Evolutionary conservation across 2,888 invertebrate genomes (phyloP).

Genomic region (Antheraea assamensis): DNA sequence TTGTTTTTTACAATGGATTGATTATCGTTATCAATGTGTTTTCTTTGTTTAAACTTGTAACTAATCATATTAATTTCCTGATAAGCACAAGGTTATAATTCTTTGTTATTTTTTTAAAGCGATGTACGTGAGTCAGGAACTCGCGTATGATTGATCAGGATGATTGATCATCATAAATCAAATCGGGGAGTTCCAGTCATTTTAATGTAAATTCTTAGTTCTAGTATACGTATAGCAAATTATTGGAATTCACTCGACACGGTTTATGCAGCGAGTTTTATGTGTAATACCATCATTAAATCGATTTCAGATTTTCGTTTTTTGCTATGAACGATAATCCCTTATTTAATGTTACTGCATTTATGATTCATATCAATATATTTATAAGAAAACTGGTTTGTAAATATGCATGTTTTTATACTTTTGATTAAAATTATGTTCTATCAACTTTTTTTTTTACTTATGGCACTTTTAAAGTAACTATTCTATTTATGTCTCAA

Average conservation of each 20-base stretch:
- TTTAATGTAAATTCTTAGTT: background rate
- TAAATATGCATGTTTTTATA: background rate
- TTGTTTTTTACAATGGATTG: background rate
- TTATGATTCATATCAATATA: background rate
- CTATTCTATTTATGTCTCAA: too few species aligned
- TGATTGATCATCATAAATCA: too few species aligned
- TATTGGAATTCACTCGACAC: background rate
- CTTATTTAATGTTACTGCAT: background rate
- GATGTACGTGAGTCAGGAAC: too few species aligned
- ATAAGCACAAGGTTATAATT: background rate
- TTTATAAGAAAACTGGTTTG: background rate
- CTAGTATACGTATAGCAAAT: too few species aligned
- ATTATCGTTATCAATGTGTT: background rate
- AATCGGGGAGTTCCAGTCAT: background rate
- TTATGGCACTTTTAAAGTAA: background rate
- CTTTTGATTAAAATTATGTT: background rate
- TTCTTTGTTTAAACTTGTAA: background rate
- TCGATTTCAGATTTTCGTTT: background rate
- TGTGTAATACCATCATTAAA: background rate
- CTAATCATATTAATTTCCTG: background rate
- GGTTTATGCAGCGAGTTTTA: background rate
- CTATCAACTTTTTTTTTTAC: background rate
- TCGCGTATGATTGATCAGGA: too few species aligned
- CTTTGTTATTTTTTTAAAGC: background rate
- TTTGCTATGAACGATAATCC: background rate